phyloP scores from a whole-genome alignment of 2,888 invertebrate genomes.

The Pammene fasciana region DNA sequence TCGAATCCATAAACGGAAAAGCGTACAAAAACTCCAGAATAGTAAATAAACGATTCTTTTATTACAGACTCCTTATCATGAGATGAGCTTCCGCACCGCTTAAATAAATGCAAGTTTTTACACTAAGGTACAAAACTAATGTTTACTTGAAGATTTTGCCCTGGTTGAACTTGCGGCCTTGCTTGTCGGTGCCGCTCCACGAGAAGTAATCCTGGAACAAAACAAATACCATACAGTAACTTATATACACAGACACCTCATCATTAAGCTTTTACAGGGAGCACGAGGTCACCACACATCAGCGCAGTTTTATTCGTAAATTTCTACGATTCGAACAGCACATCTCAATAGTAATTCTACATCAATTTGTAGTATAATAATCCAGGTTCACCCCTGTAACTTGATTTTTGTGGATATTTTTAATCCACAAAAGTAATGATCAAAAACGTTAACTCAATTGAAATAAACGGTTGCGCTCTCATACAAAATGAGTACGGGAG shows the following conservation, averaged over 20 bases:
- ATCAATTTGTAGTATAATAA: too few relatives aligned
- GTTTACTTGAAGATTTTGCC: constrained; percentile 98
- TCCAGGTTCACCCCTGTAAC: too few relatives aligned
- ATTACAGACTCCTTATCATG: constrained; percentile 55
- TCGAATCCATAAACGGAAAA: neutral
- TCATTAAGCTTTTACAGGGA: too few relatives aligned
- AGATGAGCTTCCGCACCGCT: constrained; percentile 47
- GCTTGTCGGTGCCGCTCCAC: constrained; percentile 93
- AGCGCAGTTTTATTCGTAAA: too few relatives aligned
- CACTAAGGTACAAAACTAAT: constrained; percentile 2
- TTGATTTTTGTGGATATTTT: too few relatives aligned
- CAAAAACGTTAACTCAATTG: too few relatives aligned
- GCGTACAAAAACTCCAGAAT: constrained; percentile 16
- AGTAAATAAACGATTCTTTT: constrained; percentile 70
- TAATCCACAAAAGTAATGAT: too few relatives aligned
- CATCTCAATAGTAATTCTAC: too few relatives aligned
- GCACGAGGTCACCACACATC: too few relatives aligned
- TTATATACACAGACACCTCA: neutral
- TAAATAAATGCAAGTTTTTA: constrained; percentile 60
- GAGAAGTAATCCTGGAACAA: constrained; percentile 90
- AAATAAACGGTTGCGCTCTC: too few relatives aligned
- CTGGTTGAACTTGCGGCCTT: constrained; percentile 97
- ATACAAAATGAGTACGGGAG: too few relatives aligned
- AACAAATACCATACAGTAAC: neutral
- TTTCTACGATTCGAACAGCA: too few relatives aligned